A percentile compares a stretch with the other conserved stretches of the same genome.
Evolutionary conservation across 2,113 vertebrate genomes (phyloP).

Genomic region (Eptesicus fuscus): DNA sequence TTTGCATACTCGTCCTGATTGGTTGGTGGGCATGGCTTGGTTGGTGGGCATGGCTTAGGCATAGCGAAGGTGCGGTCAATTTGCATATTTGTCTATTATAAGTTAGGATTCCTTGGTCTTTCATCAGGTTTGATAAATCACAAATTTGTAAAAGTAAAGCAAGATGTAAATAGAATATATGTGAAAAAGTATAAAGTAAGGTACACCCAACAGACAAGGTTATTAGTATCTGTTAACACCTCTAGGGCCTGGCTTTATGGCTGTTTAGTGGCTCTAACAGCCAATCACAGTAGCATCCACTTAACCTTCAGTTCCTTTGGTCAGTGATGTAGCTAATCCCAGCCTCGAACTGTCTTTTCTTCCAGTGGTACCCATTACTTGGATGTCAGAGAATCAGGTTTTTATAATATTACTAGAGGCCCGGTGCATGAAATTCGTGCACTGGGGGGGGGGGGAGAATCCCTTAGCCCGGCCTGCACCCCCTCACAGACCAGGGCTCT

Average conservation of each 20-base stretch:
- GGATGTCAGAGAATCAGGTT: conserved; percentile 19
- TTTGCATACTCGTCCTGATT: too few species aligned
- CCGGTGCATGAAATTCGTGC: too few species aligned
- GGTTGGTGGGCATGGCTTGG: too few species aligned
- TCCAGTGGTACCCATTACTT: conserved; percentile 34
- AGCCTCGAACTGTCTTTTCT: not conserved
- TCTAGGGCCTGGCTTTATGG: not conserved
- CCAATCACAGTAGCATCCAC: conserved; percentile 37
- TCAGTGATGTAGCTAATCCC: conserved; percentile 38
- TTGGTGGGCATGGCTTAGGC: too few species aligned
- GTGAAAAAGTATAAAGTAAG: not conserved
- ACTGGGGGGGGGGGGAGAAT: too few species aligned
- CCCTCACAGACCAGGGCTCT: too few species aligned
- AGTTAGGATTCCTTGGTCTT: conserved; percentile 43
- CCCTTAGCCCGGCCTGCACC: too few species aligned
- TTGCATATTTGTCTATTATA: too few species aligned
- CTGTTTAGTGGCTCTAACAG: conserved; percentile 10
- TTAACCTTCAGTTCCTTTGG: conserved; percentile 39
- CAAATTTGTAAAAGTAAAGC: conserved; percentile 6
- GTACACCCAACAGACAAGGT: not conserved
- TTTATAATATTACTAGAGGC: not conserved
- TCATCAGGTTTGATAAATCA: conserved; percentile 13
- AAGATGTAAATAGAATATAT: conserved; percentile 1
- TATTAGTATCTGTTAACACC: not conserved
- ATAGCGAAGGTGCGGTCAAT: too few species aligned